phyloP scores from a whole-genome alignment of 2,113 vertebrate species.

The Collichthys lucidus region DNA sequence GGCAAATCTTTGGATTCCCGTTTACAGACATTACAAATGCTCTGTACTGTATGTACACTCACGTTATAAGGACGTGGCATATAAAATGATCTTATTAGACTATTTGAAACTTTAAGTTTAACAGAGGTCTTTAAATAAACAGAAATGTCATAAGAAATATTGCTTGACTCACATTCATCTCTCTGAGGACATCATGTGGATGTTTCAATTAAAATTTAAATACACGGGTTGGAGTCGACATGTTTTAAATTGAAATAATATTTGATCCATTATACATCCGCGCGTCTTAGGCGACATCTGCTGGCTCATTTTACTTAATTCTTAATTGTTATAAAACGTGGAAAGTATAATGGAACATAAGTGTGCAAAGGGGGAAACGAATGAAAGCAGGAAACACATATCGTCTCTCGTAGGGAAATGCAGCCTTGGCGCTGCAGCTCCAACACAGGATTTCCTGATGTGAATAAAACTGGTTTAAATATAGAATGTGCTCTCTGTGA shows the following conservation, averaged over 20 bases:
- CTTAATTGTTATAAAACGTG: not conserved
- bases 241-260: not conserved
- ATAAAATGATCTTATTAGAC: not conserved
- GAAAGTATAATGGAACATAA: not conserved
- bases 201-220: not conserved
- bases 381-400: conserved; percentile 26
- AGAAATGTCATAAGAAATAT: not conserved
- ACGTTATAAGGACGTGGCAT: not conserved
- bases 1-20: not conserved
- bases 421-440: not conserved
- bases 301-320: conserved; percentile 29
- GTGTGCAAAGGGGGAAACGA: not conserved
- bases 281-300: conserved; percentile 68
- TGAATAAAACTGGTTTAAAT: conserved; percentile 9
- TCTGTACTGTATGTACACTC: not conserved
- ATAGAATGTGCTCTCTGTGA: conserved; percentile 10
- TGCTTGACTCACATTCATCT: not conserved
- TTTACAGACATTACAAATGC: not conserved
- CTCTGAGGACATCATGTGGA: rapidly evolving
- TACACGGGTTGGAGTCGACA: not conserved
- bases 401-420: not conserved
- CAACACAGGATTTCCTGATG: conserved; percentile 51
- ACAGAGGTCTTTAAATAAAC: not conserved
- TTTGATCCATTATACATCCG: not conserved
- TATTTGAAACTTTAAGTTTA: not conserved